Base-by-base conservation (phyloP, 2,888 invertebrate species). In the Noctua janthina region DNA sequence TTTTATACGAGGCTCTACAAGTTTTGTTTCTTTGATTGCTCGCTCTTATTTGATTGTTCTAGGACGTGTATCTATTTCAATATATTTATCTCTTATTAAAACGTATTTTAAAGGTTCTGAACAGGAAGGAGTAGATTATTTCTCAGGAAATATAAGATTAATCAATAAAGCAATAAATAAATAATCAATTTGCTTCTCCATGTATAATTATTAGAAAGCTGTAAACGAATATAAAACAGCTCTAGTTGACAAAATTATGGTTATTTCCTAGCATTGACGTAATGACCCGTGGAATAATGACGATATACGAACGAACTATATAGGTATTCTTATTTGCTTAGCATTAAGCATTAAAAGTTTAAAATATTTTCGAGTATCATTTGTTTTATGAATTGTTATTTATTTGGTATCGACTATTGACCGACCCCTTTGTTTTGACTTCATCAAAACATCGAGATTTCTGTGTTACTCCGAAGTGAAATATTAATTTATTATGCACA, bases 141-240 rank as follows among this genome's bases (percentile, higher is more conserved):
- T 67, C 10, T 59, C 29, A 67, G 75, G 43, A 74, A 59, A 67
- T 51, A 15, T 39, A n/a, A 54, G 11, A 46, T 64, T 68, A 54
- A 62, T 73, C 5, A 54, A 54, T 54, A 17, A 56, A 56, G 15
- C 29, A 35, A 2, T 70, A 46, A 15, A 23, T 35, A 7, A 17
- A 35, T 68, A 54, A 64, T 68, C 39, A 43, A 66, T 69, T 69
- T 80, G 39, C 39, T 43, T 29, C 46, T 46, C 5, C 62, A 56
- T 69, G 23, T 15, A 74, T 79, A 35, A 43, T 73, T 20, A 72
- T 70, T 79, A 62, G 62, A 84, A 71, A 84, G 74, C 35, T 71
- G 43, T 17, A 59, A 62, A 29, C 6, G 59, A 67, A 72, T 67
- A 23, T 71, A 43, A 59, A 71, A 66, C 46, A 71, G 59, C 46